Evolutionary conservation across 2,888 invertebrate genomes (phyloP).

Genomic region (Napeogenes inachia): DNA sequence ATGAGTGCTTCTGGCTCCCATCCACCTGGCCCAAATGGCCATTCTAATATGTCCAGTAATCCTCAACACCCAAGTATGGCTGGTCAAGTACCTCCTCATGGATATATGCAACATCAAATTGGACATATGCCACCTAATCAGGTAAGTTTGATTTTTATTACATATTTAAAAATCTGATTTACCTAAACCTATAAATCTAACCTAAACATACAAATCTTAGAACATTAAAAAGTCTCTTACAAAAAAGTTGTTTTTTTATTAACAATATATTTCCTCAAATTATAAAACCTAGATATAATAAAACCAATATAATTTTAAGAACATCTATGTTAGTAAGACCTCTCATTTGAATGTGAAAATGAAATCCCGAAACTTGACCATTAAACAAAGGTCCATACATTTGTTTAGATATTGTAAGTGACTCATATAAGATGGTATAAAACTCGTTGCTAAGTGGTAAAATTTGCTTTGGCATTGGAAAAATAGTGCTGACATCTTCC

Average conservation of each 20-base stretch:
- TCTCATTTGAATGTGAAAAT: background rate
- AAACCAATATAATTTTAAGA: background rate
- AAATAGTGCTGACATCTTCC: slow-evolving; percentile 39
- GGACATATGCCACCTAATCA: slow-evolving; percentile 75
- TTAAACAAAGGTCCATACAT: slow-evolving; percentile 62
- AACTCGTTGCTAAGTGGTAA: slow-evolving; percentile 43
- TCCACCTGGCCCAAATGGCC: slow-evolving; percentile 71
- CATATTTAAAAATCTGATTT: background rate
- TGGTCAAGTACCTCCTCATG: slow-evolving; percentile 78
- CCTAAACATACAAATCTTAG: too few relatives aligned
- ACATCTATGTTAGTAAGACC: background rate
- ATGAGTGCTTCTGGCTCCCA: slow-evolving; percentile 58
- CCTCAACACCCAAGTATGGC: slow-evolving; percentile 72
- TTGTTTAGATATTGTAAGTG: slow-evolving; percentile 47
- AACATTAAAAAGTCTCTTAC: background rate
- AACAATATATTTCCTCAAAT: background rate
- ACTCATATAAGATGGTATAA: slow-evolving; percentile 48
- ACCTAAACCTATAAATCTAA: too few relatives aligned
- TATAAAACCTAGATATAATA: background rate
- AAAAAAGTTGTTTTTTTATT: too few relatives aligned
- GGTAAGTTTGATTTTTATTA: slow-evolving; percentile 39
- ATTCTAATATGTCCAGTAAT: slow-evolving; percentile 69
- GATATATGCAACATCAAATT: slow-evolving; percentile 80
- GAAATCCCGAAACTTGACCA: slow-evolving; percentile 23
- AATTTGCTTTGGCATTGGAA: slow-evolving; percentile 45